Evolutionary conservation across 2,888 invertebrate species (phyloP), one percentile per base, ranked within the genome.

Genomic region (Xestia sexstrigata): DNA sequence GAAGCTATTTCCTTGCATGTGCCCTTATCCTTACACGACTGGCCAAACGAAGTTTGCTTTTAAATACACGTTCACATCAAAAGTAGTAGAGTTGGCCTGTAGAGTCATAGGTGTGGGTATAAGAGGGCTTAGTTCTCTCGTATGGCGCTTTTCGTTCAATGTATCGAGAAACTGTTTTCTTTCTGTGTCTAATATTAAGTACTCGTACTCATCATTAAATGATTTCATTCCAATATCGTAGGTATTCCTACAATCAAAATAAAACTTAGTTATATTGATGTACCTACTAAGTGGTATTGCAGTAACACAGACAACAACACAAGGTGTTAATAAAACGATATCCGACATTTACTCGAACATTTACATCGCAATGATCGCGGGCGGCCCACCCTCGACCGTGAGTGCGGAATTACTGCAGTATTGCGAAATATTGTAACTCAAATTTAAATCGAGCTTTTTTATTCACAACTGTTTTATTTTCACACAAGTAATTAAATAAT

Each of bases 321-420:
- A 52, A 26, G 39, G 30, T 17, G 42, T 49, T 58, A 23, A 30
- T 69, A n/a, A 67, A 69, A 26, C 42, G 26, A 45, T 80, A 39
- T 20, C 11, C 45, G 30, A 30, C 11, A 58, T 76, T 65, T 65
- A 70, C 35, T 69, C 20, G 42, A 55, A 66, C 71, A 67, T 69
- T 45, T 69, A 55, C 6, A 66, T 47, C 26, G 17, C 7, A 47
- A 66, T 47, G 52, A 39, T 30, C 30, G 49, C 42, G 17, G 20
- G 45, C 39, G n/a, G 26, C 58, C 15, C 70, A 63, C 30, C 63
- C 49, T 23, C 26, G 63, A 65, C 82, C 35, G 26, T 49, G 30
- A 42, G 35, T 4, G 42, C 15, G 35, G 20, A 35, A 42, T 35
- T 13, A 49, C 35, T 79, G 49, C 76, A 23, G 30, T 52, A 35